Evolutionary conservation across 1,140 invertebrate genomes (phyloP), one percentile per base, ranked within the genome.

Genomic region (Paraescarpia echinospica): DNA sequence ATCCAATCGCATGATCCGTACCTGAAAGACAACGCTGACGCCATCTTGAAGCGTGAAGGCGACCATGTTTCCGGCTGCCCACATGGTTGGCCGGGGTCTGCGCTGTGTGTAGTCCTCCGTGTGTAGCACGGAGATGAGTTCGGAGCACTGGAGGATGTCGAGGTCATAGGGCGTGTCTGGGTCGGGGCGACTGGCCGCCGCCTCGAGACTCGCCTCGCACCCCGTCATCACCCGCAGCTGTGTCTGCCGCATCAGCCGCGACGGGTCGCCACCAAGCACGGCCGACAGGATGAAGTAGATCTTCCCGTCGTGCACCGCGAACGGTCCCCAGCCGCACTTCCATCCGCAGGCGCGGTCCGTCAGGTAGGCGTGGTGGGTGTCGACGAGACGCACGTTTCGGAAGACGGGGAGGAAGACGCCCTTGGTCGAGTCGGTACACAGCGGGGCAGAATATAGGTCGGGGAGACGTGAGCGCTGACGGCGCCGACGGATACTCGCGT

Each of bases 241-340:
- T 31, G 41, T 92, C 8, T 51, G 35, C 34, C 91, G 14, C 33
- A 51, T 48, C 33, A 92, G 51, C 41, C 33, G 48, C 34, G 90
- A 34, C 8, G 90, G 90, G 2, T 34, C 91, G 33, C 33, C 41
- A 34, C 34, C 33, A 31, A 92, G 41, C 12, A 92, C 91, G 33
- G 34, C 91, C 33, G 91, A 92, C 34, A 92, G 91, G 33, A 92
- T 59, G 48, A 92, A 92, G 48, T 92, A 92, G 91, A 92, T 48
- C n/a, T 35, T 35, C 51, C 91, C 91, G 22, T 92, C 91, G 48
- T 51, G 33, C 34, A 41, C 34, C 34, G 91, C 91, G 35, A 92
- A 35, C 33, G 91, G 91, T 12, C 91, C 91, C 91, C 91, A 92
- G 9, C 91, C 91, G 91, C 91, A 92, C 91, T 92, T 92, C 34